phyloP scores from a whole-genome alignment of 2,113 vertebrate genomes.

The Trachemys scripta region DNA sequence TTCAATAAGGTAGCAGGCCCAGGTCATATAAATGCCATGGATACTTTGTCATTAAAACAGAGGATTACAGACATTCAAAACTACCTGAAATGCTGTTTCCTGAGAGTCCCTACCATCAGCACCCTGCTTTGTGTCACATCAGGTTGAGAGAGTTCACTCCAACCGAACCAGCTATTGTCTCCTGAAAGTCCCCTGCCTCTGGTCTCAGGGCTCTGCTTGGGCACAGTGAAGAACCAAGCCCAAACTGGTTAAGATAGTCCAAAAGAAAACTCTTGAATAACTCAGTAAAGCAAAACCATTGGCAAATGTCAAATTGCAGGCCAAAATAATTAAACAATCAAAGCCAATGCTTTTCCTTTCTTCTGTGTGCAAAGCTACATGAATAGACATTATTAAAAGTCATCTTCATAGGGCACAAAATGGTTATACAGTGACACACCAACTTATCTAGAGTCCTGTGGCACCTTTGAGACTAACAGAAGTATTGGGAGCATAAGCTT shows the following conservation, averaged over 20 bases:
- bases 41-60: conserved; percentile 1
- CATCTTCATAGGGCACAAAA: fast-evolving
- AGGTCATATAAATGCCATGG: conserved; percentile 24
- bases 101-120: neutral
- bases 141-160: neutral
- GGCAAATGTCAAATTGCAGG: conserved; percentile 51
- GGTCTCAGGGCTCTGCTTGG: neutral
- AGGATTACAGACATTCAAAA: neutral
- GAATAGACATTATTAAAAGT: neutral
- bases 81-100: neutral
- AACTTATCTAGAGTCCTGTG: neutral
- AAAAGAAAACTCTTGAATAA: conserved; percentile 8
- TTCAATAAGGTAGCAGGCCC: neutral
- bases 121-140: neutral
- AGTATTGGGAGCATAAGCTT: too few relatives aligned
- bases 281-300: conserved; percentile 26
- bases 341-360: neutral
- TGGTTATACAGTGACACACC: neutral
- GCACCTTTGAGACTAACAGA: too few relatives aligned
- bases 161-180: neutral
- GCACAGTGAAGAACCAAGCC: conserved; percentile 50
- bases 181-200: neutral
- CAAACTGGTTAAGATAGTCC: conserved; percentile 43
- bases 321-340: conserved; percentile 10
- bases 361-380: neutral